A percentile compares a stretch with the other conserved stretches of the same genome.
phyloP scores from a whole-genome alignment of 1,140 invertebrate species.

The Paramacrobiotus metropolitanus region DNA sequence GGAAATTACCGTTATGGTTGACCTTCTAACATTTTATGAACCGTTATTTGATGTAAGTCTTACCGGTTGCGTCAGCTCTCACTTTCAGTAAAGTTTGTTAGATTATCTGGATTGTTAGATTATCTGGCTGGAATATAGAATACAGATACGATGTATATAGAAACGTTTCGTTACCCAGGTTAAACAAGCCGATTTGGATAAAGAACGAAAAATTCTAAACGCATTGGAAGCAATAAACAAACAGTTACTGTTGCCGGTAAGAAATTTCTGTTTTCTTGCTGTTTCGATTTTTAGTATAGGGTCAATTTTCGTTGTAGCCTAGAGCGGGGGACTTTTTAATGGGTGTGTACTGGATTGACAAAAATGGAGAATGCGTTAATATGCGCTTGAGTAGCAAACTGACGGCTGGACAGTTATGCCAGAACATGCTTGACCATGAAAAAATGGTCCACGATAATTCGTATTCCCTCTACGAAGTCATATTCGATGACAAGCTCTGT shows the following conservation, averaged over 20 bases:
- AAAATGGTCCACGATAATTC: neutral
- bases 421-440: neutral
- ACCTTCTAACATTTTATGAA: slow-evolving; percentile 1
- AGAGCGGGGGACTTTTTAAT: neutral
- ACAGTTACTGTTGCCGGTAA: neutral
- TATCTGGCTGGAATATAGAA: no score
- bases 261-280: neutral
- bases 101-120: no score
- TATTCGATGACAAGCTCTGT: neutral
- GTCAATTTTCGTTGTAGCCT: neutral
- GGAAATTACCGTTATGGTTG: neutral
- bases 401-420: neutral
- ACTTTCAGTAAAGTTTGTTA: no score
- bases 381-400: neutral
- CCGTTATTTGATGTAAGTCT: neutral
- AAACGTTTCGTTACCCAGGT: no score
- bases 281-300: neutral
- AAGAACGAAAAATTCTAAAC: slow-evolving; percentile 1
- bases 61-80: no score
- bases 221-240: neutral
- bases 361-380: neutral
- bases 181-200: neutral
- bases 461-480: neutral
- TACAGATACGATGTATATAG: no score
- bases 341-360: slow-evolving; percentile 2